Evolutionary conservation across 1,140 invertebrate genomes (phyloP), one percentile per base, ranked within the genome.

Genomic region (Asobara japonica): DNA sequence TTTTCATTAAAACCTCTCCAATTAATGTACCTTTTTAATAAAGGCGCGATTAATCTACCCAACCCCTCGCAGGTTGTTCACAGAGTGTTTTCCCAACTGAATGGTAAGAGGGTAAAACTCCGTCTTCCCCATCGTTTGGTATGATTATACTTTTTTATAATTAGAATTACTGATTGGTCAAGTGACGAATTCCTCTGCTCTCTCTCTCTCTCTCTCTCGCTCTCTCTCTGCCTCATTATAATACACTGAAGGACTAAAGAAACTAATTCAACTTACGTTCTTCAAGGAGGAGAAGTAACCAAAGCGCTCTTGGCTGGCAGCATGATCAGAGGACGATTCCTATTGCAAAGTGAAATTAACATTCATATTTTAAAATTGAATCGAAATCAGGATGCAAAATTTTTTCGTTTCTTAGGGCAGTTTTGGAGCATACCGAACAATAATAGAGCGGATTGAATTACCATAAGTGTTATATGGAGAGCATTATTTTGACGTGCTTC

Each of bases 261-360:
- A 51, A 7, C 0, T 18, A 16, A 74, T 60, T 69, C 62, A 72
- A 85, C 85, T 87, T 76, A 88, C 86, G 74, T 85, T 86, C 77
- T 88, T 88, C 18, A 87, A 74, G 36, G 86, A 87, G 4, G 86
- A 84, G 76, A 87, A 87, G 74, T 88, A 88, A 56, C 86, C 86
- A 62, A 88, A 88, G 70, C 86, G 82, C 36, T 88, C 86, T 65
- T 86, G 86, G 77, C 81, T 87, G 65, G 86, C 79, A 33, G 80
- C 80, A 83, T 87, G 85, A 69, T 88, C 87, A 56, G 82, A 78
- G 51, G 86, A 78, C 6, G 86, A 82, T 51, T 88, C 87, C 86
- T 88, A 73, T 62, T 16, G 60, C 16, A 80, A 56, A 45, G 27
- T 20, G 22, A 30, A 41, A 27, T n/a, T 18, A 41, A 16, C 6